Evolutionary conservation across 1,140 invertebrate genomes (phyloP), one percentile per base, ranked within the genome.

Genomic region (Drosophila elegans): DNA sequence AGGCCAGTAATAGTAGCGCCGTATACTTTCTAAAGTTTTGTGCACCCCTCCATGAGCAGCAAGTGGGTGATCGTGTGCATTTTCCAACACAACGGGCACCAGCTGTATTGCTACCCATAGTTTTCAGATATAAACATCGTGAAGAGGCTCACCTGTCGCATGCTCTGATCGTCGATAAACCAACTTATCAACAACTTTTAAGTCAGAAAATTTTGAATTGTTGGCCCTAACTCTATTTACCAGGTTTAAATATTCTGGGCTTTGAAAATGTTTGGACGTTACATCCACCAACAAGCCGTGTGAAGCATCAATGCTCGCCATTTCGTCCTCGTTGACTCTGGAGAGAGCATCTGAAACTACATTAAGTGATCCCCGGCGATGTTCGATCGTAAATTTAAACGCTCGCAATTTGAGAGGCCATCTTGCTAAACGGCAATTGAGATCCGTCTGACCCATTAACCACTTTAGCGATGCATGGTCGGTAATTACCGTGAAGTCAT

Each of bases 1-100:
- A n/a, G n/a, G n/a, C n/a, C n/a, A n/a, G n/a, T n/a, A n/a, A n/a
- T n/a, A n/a, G n/a, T 45, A 57, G 9, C 44, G 44, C 6, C 44
- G 41, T 3, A 59, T 16, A 13, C 29, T 59, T 13, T 59, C 41
- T 10, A 36, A 36, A 36, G 9, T 36, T 10, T 36, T 16, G 36
- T 11, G 11, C 21, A 32, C 46, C 32, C 9, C 55, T 13, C 42
- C 42, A 25, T 59, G 55, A 11, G 55, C 46, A 34, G 57, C 16
- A n/a, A 61, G n/a, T n/a, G n/a, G n/a, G 2, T 46, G 13, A 13
- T 13, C 7, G n/a, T 3, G 1, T 2, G n/a, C n/a, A n/a, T n/a
- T n/a, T n/a, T n/a, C n/a, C n/a, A n/a, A n/a, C n/a, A n/a, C n/a
- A n/a, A n/a, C n/a, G n/a, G n/a, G n/a, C n/a, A n/a, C n/a, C n/a